Conservation (phyloP, 1,140 invertebrate genomes). For the Sinonovacula constricta region DNA sequence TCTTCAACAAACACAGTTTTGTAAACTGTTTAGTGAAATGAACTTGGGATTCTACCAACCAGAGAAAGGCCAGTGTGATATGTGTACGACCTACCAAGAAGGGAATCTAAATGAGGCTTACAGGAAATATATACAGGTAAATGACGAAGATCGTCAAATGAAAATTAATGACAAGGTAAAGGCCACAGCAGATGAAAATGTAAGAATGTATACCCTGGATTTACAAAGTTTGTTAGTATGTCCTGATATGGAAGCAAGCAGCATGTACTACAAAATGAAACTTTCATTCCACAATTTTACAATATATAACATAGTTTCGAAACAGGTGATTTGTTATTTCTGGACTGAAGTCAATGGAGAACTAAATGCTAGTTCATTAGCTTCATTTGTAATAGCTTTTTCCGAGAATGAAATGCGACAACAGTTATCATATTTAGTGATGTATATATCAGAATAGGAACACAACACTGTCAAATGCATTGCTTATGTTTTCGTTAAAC, state of each 20-base stretch:
- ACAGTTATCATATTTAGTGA: constrained; percentile 64
- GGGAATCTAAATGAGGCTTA: constrained; percentile 41
- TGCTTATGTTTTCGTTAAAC: constrained; percentile 63
- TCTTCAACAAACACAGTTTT: background rate
- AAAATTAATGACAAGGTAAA: constrained; percentile 10
- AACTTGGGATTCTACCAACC: constrained; percentile 8
- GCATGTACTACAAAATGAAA: too few relatives aligned
- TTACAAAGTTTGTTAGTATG: too few relatives aligned
- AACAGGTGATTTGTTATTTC: too few relatives aligned
- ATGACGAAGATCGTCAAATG: constrained; percentile 6
- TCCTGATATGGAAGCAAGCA: too few relatives aligned
- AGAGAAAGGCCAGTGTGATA: constrained; percentile 42
- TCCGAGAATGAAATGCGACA: too few relatives aligned
- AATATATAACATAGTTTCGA: too few relatives aligned
- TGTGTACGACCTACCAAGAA: constrained; percentile 18
- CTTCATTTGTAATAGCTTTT: too few relatives aligned
- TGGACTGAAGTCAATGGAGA: too few relatives aligned
- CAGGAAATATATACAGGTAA: constrained; percentile 8
- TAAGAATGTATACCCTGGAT: too few relatives aligned
- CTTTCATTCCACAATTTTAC: too few relatives aligned
- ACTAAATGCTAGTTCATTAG: too few relatives aligned
- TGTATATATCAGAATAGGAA: constrained; percentile 76
- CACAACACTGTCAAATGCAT: constrained; percentile 69
- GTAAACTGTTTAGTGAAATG: background rate
- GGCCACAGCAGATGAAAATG: background rate